Conservation (phyloP, 2,888 invertebrate genomes). For the Scaptomyza parva region DNA sequence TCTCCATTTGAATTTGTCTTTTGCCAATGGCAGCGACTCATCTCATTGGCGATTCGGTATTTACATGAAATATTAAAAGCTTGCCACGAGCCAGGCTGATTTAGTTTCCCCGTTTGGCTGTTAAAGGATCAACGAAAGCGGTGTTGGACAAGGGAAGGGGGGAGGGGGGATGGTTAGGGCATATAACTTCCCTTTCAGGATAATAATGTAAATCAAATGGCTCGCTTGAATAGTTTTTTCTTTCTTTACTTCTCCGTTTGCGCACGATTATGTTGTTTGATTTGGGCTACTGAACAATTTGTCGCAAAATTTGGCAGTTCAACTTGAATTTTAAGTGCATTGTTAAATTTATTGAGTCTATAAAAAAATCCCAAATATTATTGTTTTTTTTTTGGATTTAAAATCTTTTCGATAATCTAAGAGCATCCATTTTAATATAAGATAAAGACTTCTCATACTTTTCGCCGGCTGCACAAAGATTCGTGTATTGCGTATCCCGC, state of each 20-base stretch:
- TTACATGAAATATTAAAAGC: conserved; percentile 72
- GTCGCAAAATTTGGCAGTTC: conserved; percentile 5
- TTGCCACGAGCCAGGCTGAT: conserved; percentile 35
- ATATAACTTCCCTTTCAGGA: conserved; percentile 4
- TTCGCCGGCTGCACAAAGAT: conserved; percentile 36
- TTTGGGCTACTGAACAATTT: conserved; percentile 18
- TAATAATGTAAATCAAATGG: conserved; percentile 21
- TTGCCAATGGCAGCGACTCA: conserved; percentile 18
- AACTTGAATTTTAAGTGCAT: conserved; percentile 2
- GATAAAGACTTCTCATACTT: conserved; percentile 7
- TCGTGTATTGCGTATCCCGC: conserved; percentile 19
- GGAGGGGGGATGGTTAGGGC: no score
- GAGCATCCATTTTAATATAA: neutral
- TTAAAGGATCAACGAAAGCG: conserved; percentile 41
- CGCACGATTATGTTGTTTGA: conserved; percentile 24
- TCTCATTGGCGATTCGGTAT: conserved; percentile 55
- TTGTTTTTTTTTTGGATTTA: neutral
- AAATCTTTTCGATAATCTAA: neutral
- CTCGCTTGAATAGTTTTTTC: conserved; percentile 32
- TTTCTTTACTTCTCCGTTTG: neutral
- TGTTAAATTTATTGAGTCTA: neutral
- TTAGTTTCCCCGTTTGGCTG: conserved; percentile 38
- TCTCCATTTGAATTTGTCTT: neutral
- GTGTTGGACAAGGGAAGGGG: no score
- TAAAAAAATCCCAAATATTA: neutral